These are phyloP conservation scores for Plecotus auritus DNA, from an alignment of 2,113 vertebrate species.

Conservation along the genomic window DNA sequence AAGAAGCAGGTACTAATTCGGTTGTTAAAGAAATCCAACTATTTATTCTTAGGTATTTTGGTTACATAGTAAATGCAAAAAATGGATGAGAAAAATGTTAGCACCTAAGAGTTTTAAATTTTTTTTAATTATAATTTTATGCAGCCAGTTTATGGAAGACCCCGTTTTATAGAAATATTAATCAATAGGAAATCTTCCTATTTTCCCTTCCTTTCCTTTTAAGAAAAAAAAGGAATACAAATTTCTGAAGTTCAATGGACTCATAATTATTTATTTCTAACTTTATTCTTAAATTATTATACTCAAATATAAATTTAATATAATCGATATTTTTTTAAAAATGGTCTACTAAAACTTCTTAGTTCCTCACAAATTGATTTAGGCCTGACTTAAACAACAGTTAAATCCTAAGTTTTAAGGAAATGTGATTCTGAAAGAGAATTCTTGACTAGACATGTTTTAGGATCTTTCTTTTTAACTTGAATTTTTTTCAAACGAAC, in stretches of 20 bases:
- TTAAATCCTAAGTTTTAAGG: neutral
- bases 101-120: neutral
- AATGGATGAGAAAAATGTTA: slow-evolving; percentile 39
- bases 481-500: slow-evolving; percentile 14
- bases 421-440: neutral
- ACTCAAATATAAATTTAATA: neutral
- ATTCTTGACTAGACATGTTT: neutral
- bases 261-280: slow-evolving; percentile 25
- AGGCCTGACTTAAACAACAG: neutral
- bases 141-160: neutral
- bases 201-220: neutral
- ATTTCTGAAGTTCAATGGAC: neutral
- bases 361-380: slow-evolving; percentile 21
- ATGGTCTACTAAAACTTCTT: slow-evolving; percentile 9
- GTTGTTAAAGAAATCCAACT: slow-evolving; percentile 43
- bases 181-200: neutral
- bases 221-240: neutral
- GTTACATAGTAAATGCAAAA: slow-evolving; percentile 3
- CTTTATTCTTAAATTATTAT: slow-evolving; percentile 25
- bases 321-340: slow-evolving; percentile 7
- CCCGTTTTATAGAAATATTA: neutral
- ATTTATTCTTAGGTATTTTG: slow-evolving; percentile 12
- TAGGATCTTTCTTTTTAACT: neutral
- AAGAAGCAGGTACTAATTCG: neutral
- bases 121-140: neutral